Base-by-base conservation (phyloP, 2,113 vertebrate genomes). In the Vidua macroura region DNA sequence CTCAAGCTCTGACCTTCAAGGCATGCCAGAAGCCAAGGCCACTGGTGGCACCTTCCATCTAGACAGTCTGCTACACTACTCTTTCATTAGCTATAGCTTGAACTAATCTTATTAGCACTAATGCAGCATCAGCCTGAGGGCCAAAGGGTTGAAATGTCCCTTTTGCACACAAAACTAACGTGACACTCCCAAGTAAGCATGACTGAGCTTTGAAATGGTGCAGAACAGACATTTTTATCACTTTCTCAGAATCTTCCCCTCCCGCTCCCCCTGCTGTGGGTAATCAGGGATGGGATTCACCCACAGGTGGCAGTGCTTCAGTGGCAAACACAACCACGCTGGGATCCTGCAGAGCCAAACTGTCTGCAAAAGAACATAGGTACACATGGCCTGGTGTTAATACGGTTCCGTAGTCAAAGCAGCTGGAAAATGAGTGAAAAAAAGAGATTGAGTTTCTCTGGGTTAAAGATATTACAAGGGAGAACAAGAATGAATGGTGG, bases 401-500 rank as follows among this genome's bases (percentile, higher is more conserved):
- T 11, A 69, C 2, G 23, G 73, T 44, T 91, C 83, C 85, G 66
- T 41, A 41, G 41, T 37, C 51, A 90, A 92, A 88, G 46, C 46
- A 90, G 70, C 67, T 88, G 59, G 49, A 66, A 94, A 94, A 88
- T 10, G 49, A 95, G 35, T 18, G 79, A 27, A 83, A 74, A 88
- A 88, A 59, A 41, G 4, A 69, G 31, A 56, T 9, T 7, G 48
- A 92, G 63, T 86, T 93, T 94, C 69, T 49, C 56, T 81, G 35
- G 43, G 53, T 64, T 86, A 67, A 86, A 92, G 90, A 37, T 51
- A 84, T 31, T 83, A 67, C 48, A 86, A 92, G 66, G 66, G 46
- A 97, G 90, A 95, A 96, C 90, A 96, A 79, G 81, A 94, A 94
- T 93, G 89, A 96, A 95, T 56, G 79, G 79, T 94, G 95, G 92